A percentile compares a stretch with the other conserved stretches of the same genome.
Conservation (phyloP, 2,888 invertebrate genomes). For the Diplolepis rosae region DNA sequence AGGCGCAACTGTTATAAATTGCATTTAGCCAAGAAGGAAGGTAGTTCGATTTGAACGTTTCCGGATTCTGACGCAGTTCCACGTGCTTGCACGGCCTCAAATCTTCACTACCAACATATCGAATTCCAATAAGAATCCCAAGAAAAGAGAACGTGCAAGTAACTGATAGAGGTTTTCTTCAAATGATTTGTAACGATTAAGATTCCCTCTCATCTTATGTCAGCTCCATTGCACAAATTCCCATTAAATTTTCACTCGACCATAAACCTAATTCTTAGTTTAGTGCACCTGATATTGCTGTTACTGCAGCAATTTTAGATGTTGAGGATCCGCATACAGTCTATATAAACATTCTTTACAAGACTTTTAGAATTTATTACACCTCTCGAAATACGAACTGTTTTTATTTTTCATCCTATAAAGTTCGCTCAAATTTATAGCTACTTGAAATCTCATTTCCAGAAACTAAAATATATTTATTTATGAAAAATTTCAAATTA, state of each 20-base stretch:
- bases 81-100: constrained; percentile 53
- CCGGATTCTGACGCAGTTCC: constrained; percentile 66
- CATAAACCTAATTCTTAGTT: constrained; percentile 36
- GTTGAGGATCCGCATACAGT: not conserved
- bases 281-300: not conserved
- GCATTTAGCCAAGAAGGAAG: constrained; percentile 59
- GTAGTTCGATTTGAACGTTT: constrained; percentile 66
- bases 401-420: not conserved
- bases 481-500: no score
- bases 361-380: not conserved
- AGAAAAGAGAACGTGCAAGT: constrained; percentile 54
- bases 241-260: constrained; percentile 48
- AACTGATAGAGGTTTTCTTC: constrained; percentile 52
- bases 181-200: constrained; percentile 53
- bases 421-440: not conserved
- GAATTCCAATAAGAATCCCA: constrained; percentile 66
- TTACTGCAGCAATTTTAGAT: not conserved
- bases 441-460: not conserved
- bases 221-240: constrained; percentile 45
- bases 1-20: constrained; percentile 65
- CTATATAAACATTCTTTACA: not conserved
- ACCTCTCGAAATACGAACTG: not conserved
- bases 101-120: constrained; percentile 57
- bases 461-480: constrained; percentile 30
- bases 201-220: constrained; percentile 41